phyloP scores from a whole-genome alignment of 2,888 invertebrate genomes.

The Hemicrepidius hirtus region DNA sequence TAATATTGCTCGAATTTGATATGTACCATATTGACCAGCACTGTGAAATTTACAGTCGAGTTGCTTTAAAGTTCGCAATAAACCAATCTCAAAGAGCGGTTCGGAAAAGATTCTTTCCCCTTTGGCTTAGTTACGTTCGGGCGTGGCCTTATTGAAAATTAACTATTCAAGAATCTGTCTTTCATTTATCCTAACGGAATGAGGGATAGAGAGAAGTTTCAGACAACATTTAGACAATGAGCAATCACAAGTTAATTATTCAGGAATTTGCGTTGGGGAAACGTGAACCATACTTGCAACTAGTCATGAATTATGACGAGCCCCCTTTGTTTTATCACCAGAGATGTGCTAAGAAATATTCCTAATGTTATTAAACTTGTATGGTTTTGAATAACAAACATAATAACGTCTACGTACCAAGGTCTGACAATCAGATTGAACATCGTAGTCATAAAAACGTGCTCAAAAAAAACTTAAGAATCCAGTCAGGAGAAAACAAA shows the following conservation, averaged over 20 bases:
- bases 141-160: neutral
- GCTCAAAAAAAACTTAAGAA: too few species aligned
- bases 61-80: too few species aligned
- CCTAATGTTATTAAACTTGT: too few species aligned
- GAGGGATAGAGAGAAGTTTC: neutral
- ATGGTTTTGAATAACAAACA: too few species aligned
- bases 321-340: neutral
- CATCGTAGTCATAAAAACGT: too few species aligned
- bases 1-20: too few species aligned
- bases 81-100: neutral
- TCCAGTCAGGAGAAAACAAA: too few species aligned
- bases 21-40: too few species aligned
- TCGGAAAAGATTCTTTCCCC: neutral
- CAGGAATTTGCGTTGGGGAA: neutral
- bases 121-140: neutral
- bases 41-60: too few species aligned
- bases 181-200: neutral
- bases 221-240: slow-evolving; percentile 6
- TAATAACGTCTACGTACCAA: too few species aligned
- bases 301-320: neutral
- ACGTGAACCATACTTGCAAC: neutral
- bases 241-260: slow-evolving; percentile 8
- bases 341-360: too few species aligned
- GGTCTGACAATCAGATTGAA: too few species aligned
- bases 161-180: slow-evolving; percentile 3